Base-by-base conservation (phyloP, 2,113 vertebrate species). In the Cygnus buccinator region DNA sequence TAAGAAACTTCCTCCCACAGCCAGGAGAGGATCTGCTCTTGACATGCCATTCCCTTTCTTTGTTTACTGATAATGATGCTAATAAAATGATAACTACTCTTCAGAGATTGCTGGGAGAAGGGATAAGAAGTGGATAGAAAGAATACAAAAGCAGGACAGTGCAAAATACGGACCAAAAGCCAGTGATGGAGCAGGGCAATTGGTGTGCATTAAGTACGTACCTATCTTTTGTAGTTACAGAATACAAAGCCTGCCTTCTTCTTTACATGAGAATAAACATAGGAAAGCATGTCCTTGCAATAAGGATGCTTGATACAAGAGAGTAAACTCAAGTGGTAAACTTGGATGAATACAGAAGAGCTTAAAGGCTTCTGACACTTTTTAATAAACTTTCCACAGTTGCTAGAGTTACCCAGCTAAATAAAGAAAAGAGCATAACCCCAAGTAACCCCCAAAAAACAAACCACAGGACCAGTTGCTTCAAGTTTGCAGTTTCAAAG, bases 201-300 rank as follows among this genome's bases (percentile, higher is more conserved):
- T 33, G 41, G 35, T 26, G 75, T 1, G 1, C 0, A 0, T 18
- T 44, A 19, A 80, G 55, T 28, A 70, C 0, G 1, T 33, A 93
- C 87, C 68, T 94, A 70, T 70, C 78, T 84, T 73, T 63, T 92
- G 95, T 63, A 63, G 77, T 90, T 87, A 84, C 7, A 94, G 48
- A 85, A 91, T 59, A 80, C 12, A 91, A 67, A 93, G 20, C 13
- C 11, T 81, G 73, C 43, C 50, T 85, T 80, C 59, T 82, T 70
- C 72, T 84, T 93, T 62, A 94, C 7, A 11, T n/a, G 95, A 96
- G 74, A 76, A 94, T 62, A 76, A 81, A 92, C 31, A 95, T 95
- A 95, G 90, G 87, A 94, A 96, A 93, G 62, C 41, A 78, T 0
- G 2, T 33, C 78, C 79, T 96, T 94, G 82, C 95, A 93, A 84